Evolutionary conservation across 2,113 vertebrate genomes (phyloP), one percentile per base, ranked within the genome.

Genomic region (Sus scrofa): DNA sequence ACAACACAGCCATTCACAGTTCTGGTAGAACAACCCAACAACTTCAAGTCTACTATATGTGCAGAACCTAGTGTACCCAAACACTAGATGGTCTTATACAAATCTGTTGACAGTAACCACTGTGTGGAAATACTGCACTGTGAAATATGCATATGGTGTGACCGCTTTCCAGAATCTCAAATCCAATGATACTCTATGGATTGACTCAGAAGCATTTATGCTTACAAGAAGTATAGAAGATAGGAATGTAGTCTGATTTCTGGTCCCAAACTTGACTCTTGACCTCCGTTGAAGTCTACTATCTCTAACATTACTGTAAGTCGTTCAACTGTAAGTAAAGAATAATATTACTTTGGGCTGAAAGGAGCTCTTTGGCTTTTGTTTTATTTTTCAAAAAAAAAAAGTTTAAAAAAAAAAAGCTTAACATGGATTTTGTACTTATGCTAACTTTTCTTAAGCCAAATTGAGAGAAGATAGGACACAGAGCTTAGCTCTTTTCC

Each of bases 381-480:
- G 8, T 81, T 44, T 83, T 54, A 18, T 27, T 95, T 86, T 89
- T n/a, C 82, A 37, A 74, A 30, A 34, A 91, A 34, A 91, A 74
- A 94, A 60, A 19, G 67, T 58, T 7, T 44, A 44, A 44, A 44
- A 44, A 63, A 63, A 67, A 39, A 73, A 67, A 95, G 30, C 12
- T 77, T 34, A 39, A 44, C 2, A 18, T 92, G 63, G 24, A 34
- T 86, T 90, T 39, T 74, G 24, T 90, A 18, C n/a, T 14, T 77
- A 24, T 26, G 20, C 16, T 91, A 12, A 75, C 44, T 92, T 97
- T 92, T 85, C 15, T 84, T 83, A 92, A 92, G 62, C 62, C 10
- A 44, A 44, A 44, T 44, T 44, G 44, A 44, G 8, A 44, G 44
- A 44, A 44, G 44, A 44, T 44, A 44, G 44, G 44, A 44, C 44